phyloP scores from a whole-genome alignment of 2,797 vertebrate species.

The Gallirallus australis region DNA sequence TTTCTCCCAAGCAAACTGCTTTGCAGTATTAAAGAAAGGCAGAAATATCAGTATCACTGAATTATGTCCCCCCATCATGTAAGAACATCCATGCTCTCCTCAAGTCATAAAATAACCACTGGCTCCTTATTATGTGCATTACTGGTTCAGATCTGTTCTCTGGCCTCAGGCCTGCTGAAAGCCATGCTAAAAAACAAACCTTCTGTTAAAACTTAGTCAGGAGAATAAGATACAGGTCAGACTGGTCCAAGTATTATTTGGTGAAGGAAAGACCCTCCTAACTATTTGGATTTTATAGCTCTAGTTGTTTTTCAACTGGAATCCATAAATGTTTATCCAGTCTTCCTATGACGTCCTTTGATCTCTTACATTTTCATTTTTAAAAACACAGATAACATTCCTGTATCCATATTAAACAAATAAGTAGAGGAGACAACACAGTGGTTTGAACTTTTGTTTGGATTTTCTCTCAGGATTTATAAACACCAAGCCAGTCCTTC shows the following conservation, averaged over 20 bases:
- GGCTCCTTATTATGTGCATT: neutral
- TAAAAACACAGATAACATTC: slow-evolving; percentile 27
- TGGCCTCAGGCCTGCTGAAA: slow-evolving; percentile 8
- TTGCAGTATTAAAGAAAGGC: neutral
- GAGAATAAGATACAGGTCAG: neutral
- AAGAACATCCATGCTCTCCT: neutral
- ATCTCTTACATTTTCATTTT: slow-evolving; percentile 17
- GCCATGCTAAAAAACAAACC: neutral
- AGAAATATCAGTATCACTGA: neutral
- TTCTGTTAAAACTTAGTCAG: neutral
- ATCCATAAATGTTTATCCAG: slow-evolving; percentile 24
- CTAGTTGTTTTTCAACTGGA: neutral
- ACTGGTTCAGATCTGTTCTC: slow-evolving; percentile 28
- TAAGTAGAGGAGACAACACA: neutral
- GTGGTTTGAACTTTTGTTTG: slow-evolving; percentile 15
- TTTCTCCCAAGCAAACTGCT: neutral
- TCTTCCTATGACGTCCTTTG: slow-evolving; percentile 31
- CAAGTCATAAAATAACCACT: neutral
- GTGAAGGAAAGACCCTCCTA: slow-evolving; percentile 17
- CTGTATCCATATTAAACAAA: neutral
- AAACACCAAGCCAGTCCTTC: neutral
- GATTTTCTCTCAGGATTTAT: slow-evolving; percentile 22
- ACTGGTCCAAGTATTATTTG: neutral
- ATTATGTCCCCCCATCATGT: neutral
- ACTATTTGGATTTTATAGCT: neutral